Evolutionary conservation across 2,113 vertebrate species (phyloP).

Genomic region (Antechinus flavipes): DNA sequence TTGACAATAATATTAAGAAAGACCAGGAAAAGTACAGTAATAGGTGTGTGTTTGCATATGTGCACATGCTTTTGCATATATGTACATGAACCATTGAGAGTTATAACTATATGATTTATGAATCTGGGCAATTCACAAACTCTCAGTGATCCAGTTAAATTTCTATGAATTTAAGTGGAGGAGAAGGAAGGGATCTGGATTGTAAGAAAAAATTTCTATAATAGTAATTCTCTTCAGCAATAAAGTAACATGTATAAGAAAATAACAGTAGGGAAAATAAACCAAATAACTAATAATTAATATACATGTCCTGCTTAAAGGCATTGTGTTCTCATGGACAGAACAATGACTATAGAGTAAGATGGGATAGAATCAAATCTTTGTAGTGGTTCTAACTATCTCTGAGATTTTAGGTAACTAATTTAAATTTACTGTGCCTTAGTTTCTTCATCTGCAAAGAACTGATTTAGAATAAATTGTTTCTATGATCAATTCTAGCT

Average conservation of each 20-base stretch:
- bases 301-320: background rate
- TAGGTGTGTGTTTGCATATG: background rate
- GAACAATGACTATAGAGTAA: background rate
- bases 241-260: background rate
- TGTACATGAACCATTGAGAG: background rate
- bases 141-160: background rate
- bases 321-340: background rate
- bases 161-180: background rate
- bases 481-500: background rate
- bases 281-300: background rate
- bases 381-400: background rate
- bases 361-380: background rate
- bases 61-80: no score
- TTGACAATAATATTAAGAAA: background rate
- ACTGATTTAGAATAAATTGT: background rate
- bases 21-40: background rate
- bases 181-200: background rate
- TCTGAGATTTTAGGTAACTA: background rate
- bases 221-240: background rate
- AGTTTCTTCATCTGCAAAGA: background rate
- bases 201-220: background rate
- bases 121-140: background rate
- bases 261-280: background rate
- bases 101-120: background rate
- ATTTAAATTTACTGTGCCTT: background rate